Evolutionary conservation across 2,113 vertebrate species (phyloP).

Genomic region (Ariopsis seemanni): DNA sequence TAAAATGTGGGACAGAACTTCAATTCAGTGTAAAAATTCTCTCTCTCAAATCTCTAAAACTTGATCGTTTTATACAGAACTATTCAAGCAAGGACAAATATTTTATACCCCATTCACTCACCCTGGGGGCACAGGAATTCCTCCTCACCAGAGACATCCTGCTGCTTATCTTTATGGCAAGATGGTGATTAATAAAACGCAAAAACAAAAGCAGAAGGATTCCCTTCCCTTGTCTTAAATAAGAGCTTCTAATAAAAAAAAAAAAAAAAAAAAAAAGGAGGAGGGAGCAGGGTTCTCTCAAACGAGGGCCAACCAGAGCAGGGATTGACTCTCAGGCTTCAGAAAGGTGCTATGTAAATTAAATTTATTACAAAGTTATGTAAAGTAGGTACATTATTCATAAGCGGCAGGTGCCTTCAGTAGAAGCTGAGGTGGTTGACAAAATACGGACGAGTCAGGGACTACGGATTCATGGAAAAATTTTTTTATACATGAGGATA

Average conservation of each 20-base stretch:
- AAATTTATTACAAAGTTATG: background rate
- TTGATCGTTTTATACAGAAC: background rate
- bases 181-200: background rate
- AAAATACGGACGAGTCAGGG: too few relatives aligned
- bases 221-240: background rate
- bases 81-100: background rate
- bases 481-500: too few relatives aligned
- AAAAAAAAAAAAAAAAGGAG: slow-evolving; percentile 5
- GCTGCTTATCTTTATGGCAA: background rate
- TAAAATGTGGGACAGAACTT: background rate
- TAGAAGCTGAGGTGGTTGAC: background rate
- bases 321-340: background rate
- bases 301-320: too few relatives aligned
- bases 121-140: slow-evolving; percentile 42
- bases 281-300: background rate
- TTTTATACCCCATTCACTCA: slow-evolving; percentile 10
- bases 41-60: background rate
- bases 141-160: slow-evolving; percentile 38
- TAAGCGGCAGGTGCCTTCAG: background rate
- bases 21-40: background rate
- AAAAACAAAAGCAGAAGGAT: background rate
- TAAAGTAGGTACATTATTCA: too few relatives aligned
- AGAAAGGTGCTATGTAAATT: background rate
- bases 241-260: background rate
- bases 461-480: too few relatives aligned